Conservation (phyloP, 92 coral and sea anemone species). For the Epizoanthus stellaris region DNA sequence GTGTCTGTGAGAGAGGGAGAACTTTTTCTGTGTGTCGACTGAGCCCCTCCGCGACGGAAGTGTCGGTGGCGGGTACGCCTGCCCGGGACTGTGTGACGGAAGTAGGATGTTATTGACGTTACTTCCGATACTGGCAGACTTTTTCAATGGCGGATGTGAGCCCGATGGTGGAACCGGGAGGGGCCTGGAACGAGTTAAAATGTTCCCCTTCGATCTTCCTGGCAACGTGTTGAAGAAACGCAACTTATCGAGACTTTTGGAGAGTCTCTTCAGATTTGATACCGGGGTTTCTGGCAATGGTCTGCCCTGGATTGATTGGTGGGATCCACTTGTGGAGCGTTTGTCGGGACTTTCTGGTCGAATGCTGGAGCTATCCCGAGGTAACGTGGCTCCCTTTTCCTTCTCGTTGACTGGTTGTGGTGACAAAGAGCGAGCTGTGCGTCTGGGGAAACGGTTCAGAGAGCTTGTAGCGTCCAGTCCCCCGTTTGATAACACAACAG, state of each 20-base stretch:
- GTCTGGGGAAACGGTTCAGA: conserved; percentile 35
- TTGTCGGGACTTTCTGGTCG: conserved; percentile 30
- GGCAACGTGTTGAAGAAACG: conserved; percentile 75
- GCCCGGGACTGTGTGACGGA: conserved; percentile 20
- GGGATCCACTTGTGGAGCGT: conserved; percentile 77
- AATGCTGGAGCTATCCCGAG: not conserved
- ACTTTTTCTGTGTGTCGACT: conserved; percentile 53
- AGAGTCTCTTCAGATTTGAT: conserved; percentile 69
- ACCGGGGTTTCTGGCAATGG: conserved; percentile 85
- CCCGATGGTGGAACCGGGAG: conserved; percentile 56
- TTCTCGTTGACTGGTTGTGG: conserved; percentile 1
- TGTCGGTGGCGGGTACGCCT: conserved; percentile 35
- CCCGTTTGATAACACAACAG: conserved; percentile 59
- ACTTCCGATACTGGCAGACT: conserved; percentile 87
- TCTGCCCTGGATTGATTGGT: conserved; percentile 69
- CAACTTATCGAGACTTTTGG: conserved; percentile 85
- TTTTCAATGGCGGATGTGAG: conserved; percentile 60
- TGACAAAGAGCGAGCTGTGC: not conserved
- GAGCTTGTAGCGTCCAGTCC: conserved; percentile 59
- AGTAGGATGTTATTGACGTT: conserved; percentile 68
- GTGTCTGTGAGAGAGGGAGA: conserved; percentile 66
- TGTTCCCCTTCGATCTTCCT: conserved; percentile 46
- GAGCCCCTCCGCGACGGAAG: conserved; percentile 71
- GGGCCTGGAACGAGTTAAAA: conserved; percentile 49
- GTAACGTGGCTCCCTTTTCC: conserved; percentile 6